Evolutionary conservation across 2,113 vertebrate genomes (phyloP).

Genomic region (Mugil cephalus): DNA sequence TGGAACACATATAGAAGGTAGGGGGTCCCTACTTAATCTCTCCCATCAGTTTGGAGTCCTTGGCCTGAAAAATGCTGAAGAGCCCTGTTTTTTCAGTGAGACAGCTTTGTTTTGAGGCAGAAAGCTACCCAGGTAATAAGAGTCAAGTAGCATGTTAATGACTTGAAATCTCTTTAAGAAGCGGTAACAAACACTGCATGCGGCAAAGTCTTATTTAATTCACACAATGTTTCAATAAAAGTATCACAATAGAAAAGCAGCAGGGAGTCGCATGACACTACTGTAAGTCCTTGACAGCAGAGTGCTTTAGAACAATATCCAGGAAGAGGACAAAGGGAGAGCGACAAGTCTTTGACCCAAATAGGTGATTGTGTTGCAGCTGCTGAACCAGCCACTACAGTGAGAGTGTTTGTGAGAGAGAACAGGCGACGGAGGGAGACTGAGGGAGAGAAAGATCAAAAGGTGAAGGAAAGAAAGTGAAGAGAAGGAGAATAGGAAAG

Average conservation of each 20-base stretch:
- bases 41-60: too few relatives aligned
- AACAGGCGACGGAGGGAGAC: neutral
- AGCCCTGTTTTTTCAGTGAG: too few relatives aligned
- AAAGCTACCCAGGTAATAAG: too few relatives aligned
- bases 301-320: conserved; percentile 2
- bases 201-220: neutral
- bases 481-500: conserved; percentile 56
- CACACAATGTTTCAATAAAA: neutral
- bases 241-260: neutral
- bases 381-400: conserved; percentile 24
- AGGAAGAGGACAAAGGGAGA: conserved; percentile 16
- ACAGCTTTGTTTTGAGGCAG: too few relatives aligned
- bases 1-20: too few relatives aligned
- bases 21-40: too few relatives aligned
- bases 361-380: conserved; percentile 51
- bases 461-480: conserved; percentile 46
- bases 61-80: too few relatives aligned
- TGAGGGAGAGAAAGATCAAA: conserved; percentile 41
- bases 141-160: too few relatives aligned
- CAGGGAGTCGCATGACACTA: neutral
- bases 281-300: conserved; percentile 5
- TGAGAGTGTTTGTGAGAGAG: conserved; percentile 1
- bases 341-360: conserved; percentile 43
- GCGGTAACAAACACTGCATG: neutral
- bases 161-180: neutral